phyloP scores from a whole-genome alignment of 2,888 invertebrate species.

The Hypsopygia costalis region DNA sequence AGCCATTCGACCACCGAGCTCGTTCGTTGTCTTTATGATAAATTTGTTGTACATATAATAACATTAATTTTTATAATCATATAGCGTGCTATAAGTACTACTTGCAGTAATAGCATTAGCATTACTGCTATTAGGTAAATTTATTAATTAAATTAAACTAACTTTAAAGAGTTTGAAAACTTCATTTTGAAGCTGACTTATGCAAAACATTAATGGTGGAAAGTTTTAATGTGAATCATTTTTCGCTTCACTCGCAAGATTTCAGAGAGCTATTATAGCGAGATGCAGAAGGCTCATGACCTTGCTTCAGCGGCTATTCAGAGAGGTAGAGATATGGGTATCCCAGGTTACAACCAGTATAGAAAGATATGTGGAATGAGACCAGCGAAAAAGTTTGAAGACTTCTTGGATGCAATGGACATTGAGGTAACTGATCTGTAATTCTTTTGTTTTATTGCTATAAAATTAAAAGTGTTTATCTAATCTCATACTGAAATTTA shows the following conservation, averaged over 20 bases:
- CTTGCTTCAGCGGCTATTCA: conserved; percentile 50
- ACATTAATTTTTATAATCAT: no score
- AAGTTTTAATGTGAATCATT: conserved; percentile 11
- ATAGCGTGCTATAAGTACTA: no score
- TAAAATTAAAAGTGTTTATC: no score
- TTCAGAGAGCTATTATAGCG: conserved; percentile 49
- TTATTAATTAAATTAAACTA: neutral
- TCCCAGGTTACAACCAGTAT: conserved; percentile 57
- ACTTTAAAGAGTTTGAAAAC: conserved; percentile 4
- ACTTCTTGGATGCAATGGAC: conserved; percentile 53
- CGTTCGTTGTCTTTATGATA: no score
- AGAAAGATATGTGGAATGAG: conserved; percentile 48
- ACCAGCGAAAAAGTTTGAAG: conserved; percentile 46
- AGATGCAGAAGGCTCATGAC: conserved; percentile 48
- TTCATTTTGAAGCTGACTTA: conserved; percentile 3
- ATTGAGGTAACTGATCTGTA: conserved; percentile 39
- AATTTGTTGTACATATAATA: no score
- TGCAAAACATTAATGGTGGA: conserved; percentile 11
- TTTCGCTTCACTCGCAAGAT: conserved; percentile 31
- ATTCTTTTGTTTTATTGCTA: conserved; percentile 9
- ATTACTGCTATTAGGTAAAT: no score
- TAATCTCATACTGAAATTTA: no score
- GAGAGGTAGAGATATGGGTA: conserved; percentile 52
- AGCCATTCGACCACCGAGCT: no score
- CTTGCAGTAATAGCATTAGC: no score